These are phyloP conservation scores for Coranthus polyacanthus DNA, from an alignment of 2,797 vertebrate genomes.

Conservation along the genomic window DNA sequence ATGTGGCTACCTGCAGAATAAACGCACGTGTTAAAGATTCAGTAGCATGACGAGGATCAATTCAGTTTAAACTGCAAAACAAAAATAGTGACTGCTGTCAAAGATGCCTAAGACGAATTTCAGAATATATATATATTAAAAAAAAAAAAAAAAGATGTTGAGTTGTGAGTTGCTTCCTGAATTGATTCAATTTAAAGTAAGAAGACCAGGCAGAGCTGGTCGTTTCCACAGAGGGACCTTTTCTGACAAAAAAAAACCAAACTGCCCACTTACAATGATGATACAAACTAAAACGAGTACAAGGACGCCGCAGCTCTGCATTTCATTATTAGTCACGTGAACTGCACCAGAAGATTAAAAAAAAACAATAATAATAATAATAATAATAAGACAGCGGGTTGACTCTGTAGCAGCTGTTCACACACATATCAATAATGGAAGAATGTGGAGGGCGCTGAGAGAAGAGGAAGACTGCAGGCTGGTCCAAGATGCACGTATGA, in stretches of 20 bases:
- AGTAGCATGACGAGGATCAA: conserved; percentile 59
- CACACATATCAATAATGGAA: conserved; percentile 45
- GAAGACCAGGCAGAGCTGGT: not conserved
- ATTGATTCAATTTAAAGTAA: conserved; percentile 6
- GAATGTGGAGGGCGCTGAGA: conserved; percentile 40
- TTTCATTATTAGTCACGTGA: conserved; percentile 19
- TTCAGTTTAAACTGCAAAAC: conserved; percentile 29
- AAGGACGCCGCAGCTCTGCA: conserved; percentile 21
- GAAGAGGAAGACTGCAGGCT: conserved; percentile 67
- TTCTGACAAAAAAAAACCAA: conserved; percentile 2
- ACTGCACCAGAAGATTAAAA: conserved; percentile 20
- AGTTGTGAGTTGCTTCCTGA: conserved; percentile 30
- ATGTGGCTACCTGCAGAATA: conserved; percentile 63
- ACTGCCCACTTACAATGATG: conserved; percentile 1
- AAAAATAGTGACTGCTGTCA: conserved; percentile 24
- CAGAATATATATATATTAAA: not conserved
- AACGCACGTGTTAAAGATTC: conserved; percentile 39
- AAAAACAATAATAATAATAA: conserved; percentile 7
- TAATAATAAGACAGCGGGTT: conserved; percentile 12
- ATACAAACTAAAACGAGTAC: conserved; percentile 3
- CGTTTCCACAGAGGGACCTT: conserved; percentile 8
- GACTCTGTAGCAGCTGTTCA: conserved; percentile 73
- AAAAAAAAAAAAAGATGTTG: conserved; percentile 12
- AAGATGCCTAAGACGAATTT: conserved; percentile 5
- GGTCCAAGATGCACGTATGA: conserved; percentile 18